Evolutionary conservation across 2,797 vertebrate genomes (phyloP).

Genomic region (Delichon dasypus): DNA sequence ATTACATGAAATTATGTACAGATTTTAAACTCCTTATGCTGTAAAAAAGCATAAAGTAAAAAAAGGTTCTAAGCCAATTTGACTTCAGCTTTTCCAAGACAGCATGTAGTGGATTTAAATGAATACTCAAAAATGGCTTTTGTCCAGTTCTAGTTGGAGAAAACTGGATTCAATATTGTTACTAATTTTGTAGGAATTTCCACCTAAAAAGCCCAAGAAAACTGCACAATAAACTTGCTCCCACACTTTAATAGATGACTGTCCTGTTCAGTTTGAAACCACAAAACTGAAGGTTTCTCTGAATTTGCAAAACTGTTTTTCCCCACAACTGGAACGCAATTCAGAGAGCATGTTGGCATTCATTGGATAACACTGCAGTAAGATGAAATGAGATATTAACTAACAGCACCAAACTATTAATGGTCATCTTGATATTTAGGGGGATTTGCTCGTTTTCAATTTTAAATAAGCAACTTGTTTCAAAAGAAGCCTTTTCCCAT

Average conservation of each 20-base stretch:
- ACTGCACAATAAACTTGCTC: neutral
- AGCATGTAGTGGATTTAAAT: neutral
- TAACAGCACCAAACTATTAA: neutral
- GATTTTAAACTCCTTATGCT: neutral
- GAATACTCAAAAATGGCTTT: neutral
- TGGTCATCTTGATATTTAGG: neutral
- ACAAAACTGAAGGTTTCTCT: neutral
- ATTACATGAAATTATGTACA: neutral
- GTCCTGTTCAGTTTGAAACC: neutral
- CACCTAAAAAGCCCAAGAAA: neutral
- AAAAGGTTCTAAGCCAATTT: neutral
- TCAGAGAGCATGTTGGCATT: neutral
- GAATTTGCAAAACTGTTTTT: neutral
- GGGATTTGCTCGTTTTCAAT: neutral
- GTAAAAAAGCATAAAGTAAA: neutral
- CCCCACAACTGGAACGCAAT: neutral
- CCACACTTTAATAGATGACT: neutral
- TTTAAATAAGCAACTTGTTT: neutral
- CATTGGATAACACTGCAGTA: neutral
- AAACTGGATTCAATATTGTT: neutral
- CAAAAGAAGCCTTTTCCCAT: neutral
- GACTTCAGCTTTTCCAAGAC: neutral
- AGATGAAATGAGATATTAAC: neutral
- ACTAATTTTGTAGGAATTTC: neutral
- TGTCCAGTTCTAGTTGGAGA: neutral